These are phyloP conservation scores for Tetropium fuscum DNA, from an alignment of 2,888 invertebrate species.

Conservation along the genomic window DNA sequence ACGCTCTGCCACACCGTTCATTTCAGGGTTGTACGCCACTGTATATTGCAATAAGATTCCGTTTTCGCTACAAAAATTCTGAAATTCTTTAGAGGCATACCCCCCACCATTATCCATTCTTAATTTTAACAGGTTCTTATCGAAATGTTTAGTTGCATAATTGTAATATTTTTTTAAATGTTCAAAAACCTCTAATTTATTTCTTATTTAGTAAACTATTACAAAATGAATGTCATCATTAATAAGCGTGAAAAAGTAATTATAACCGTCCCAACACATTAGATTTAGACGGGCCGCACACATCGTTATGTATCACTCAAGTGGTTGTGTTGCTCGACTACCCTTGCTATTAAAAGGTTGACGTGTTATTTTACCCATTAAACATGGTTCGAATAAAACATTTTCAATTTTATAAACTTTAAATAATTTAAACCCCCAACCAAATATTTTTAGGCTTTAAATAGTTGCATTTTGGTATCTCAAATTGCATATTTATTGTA, in stretches of 20 bases:
- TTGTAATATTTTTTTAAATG: constrained; percentile 24
- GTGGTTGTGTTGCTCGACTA: neutral
- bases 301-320: neutral
- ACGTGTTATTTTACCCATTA: neutral
- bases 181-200: constrained; percentile 31
- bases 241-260: constrained; percentile 27
- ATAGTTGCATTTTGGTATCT: too few relatives aligned
- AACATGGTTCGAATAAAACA: too few relatives aligned
- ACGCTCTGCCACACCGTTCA: constrained; percentile 18
- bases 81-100: constrained; percentile 10
- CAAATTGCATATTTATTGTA: too few relatives aligned
- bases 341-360: neutral
- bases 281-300: neutral
- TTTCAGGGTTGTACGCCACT: constrained; percentile 15
- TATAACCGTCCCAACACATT: constrained; percentile 8
- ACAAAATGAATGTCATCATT: constrained; percentile 29
- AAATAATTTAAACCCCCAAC: too few relatives aligned
- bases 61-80: neutral
- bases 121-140: constrained; percentile 20
- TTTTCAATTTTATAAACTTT: too few relatives aligned
- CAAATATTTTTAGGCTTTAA: too few relatives aligned
- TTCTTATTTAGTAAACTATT: constrained; percentile 30
- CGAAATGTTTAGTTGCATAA: constrained; percentile 17
- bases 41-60: constrained; percentile 15
- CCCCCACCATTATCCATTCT: constrained; percentile 28